Percentiles rank a stretch among this genome's conserved stretches.
These are phyloP conservation scores for Drosophila glabriapex DNA, from an alignment of 2,888 invertebrate species.

Conservation along the genomic window DNA sequence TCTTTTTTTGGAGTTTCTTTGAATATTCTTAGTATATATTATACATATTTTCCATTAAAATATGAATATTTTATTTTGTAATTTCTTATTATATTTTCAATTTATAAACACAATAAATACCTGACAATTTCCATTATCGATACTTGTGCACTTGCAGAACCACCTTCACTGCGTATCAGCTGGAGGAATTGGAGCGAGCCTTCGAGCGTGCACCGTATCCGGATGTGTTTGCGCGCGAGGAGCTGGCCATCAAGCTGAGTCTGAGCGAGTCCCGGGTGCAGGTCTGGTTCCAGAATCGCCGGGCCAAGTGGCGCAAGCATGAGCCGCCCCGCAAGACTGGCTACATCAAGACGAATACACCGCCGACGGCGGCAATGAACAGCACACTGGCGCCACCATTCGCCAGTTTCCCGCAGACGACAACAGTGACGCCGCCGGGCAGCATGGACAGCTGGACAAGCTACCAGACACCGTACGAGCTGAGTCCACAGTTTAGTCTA, in stretches of 20 bases:
- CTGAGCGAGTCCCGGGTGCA: constrained; percentile 92
- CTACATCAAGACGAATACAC: constrained; percentile 90
- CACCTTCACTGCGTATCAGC: constrained; percentile 97
- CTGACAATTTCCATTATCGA: neutral
- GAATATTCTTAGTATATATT: neutral
- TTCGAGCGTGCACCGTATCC: constrained; percentile 98
- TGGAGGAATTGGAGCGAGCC: constrained; percentile 96
- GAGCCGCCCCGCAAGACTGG: constrained; percentile 96
- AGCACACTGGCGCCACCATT: constrained; percentile 87
- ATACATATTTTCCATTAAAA: neutral
- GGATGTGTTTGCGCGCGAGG: constrained; percentile 97
- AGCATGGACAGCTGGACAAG: constrained; percentile 92
- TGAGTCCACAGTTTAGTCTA: constrained; percentile 91
- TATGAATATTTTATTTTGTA: neutral
- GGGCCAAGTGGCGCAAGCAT: constrained; percentile 97
- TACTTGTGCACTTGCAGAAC: constrained; percentile 88
- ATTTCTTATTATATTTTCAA: neutral
- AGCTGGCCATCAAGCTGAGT: constrained; percentile 95
- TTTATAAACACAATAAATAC: neutral
- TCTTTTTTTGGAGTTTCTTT: neutral
- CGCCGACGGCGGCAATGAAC: constrained; percentile 86
- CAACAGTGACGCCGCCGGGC: constrained; percentile 87
- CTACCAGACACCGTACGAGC: constrained; percentile 91
- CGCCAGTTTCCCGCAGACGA: constrained; percentile 88
- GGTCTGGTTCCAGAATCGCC: constrained; percentile 89